A percentile compares a stretch with the other conserved stretches of the same genome.
Conservation (phyloP, 2,113 vertebrate species). For the Erinaceus europaeus region DNA sequence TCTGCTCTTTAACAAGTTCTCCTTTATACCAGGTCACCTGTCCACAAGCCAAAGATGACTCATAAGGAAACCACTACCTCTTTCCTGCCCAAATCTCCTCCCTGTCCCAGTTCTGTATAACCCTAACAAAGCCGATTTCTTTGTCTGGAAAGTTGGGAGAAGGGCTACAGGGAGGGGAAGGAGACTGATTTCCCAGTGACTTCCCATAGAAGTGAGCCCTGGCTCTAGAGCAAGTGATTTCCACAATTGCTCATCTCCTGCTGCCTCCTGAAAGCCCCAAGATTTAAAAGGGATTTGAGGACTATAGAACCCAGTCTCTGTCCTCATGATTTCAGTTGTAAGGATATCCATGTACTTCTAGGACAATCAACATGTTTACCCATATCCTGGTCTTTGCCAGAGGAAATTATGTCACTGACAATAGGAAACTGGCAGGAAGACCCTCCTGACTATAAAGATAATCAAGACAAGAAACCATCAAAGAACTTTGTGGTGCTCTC, state of each 20-base stretch:
- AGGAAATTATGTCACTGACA: slow-evolving; percentile 32
- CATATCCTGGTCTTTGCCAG: background rate
- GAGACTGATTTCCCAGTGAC: too few species aligned
- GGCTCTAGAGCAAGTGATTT: too few species aligned
- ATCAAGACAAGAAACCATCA: background rate
- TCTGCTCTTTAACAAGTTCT: background rate
- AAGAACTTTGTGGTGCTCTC: background rate
- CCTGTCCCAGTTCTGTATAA: background rate
- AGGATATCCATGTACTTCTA: background rate
- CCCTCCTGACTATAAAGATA: background rate
- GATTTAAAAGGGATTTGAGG: too few species aligned
- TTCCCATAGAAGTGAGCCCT: too few species aligned
- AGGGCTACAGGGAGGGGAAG: background rate
- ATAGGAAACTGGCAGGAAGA: slow-evolving; percentile 33
- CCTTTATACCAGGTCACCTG: background rate
- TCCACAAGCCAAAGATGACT: background rate
- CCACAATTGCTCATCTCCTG: background rate
- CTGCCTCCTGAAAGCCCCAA: background rate
- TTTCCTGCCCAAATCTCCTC: background rate
- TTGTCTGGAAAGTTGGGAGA: background rate
- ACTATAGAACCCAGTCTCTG: background rate
- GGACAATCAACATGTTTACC: background rate
- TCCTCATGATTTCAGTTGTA: background rate
- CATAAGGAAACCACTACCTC: background rate
- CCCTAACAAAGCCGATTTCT: background rate